Conservation (phyloP, 2,888 invertebrate genomes). For the Eristalinus aeneus region DNA sequence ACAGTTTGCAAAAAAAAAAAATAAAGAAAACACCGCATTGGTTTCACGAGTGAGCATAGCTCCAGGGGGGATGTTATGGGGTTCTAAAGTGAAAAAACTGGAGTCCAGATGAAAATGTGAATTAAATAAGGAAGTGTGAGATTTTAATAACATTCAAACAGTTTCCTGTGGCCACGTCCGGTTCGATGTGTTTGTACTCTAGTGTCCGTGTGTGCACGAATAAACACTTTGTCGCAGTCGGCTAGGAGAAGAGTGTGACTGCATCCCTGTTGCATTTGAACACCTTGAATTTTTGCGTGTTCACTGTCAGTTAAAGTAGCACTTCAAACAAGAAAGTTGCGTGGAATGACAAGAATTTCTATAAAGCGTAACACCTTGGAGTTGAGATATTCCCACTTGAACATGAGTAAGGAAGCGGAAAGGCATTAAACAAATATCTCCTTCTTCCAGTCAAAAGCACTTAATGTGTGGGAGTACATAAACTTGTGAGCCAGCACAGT, state of each 20-base stretch:
- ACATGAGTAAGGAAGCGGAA: not conserved
- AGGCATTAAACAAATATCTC: not conserved
- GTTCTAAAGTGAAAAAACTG: not conserved
- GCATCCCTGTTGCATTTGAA: not conserved
- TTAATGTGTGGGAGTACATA: not conserved
- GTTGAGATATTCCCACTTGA: not conserved
- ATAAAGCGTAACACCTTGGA: not conserved
- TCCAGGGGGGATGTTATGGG: not conserved
- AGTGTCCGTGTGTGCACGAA: not conserved
- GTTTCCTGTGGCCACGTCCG: not conserved
- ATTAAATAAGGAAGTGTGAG: not conserved
- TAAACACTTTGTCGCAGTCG: not conserved
- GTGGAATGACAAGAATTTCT: not conserved
- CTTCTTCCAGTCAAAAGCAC: not conserved
- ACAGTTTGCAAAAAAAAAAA: conserved; percentile 33
- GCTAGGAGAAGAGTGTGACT: not conserved
- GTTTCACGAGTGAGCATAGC: not conserved
- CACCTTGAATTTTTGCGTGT: not conserved
- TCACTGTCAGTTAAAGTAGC: not conserved
- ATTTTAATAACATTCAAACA: not conserved
- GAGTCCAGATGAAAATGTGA: not conserved
- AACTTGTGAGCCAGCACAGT: not conserved
- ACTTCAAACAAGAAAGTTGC: not conserved
- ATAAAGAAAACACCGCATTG: conserved; percentile 2
- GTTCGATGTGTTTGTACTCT: not conserved